A percentile compares a stretch with the other conserved stretches of the same genome.
Conservation (phyloP, 2,797 vertebrate genomes). For the Rousettus madagascariensis region DNA sequence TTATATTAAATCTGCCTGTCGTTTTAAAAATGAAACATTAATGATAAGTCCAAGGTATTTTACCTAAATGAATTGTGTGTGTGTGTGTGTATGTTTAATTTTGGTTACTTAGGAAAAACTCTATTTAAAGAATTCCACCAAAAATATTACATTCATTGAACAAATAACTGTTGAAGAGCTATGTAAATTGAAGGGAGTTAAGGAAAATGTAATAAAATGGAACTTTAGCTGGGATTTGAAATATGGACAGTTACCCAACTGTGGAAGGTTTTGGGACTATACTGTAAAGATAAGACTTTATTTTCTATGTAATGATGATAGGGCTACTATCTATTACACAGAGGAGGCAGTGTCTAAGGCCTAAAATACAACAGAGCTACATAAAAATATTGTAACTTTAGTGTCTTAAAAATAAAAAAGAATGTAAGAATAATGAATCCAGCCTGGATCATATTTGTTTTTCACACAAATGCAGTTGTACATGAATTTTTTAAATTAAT, state of each 20-base stretch:
- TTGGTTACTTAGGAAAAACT: background rate
- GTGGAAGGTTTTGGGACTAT: background rate
- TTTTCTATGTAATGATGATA: background rate
- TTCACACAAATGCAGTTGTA: background rate
- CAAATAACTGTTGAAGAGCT: background rate
- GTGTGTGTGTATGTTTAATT: background rate
- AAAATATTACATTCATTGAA: background rate
- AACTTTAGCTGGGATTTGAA: constrained; percentile 36
- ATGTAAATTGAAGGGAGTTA: background rate
- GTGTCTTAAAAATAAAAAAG: background rate
- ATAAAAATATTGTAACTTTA: background rate
- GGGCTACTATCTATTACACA: background rate
- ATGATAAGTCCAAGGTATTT: background rate
- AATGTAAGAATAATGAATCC: background rate
- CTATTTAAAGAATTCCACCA: background rate
- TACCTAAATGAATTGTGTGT: background rate
- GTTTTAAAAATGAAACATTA: constrained; percentile 16
- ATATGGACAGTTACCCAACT: background rate
- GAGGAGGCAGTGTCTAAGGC: background rate
- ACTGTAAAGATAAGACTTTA: background rate
- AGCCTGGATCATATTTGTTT: background rate
- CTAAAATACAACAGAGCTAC: background rate
- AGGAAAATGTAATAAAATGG: background rate
- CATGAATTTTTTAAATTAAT: background rate
- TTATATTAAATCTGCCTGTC: background rate